A percentile compares a stretch with the other conserved stretches of the same genome.
These are phyloP conservation scores for Aspiorhynchus laticeps DNA, from an alignment of 2,113 vertebrate genomes.

Conservation along the genomic window DNA sequence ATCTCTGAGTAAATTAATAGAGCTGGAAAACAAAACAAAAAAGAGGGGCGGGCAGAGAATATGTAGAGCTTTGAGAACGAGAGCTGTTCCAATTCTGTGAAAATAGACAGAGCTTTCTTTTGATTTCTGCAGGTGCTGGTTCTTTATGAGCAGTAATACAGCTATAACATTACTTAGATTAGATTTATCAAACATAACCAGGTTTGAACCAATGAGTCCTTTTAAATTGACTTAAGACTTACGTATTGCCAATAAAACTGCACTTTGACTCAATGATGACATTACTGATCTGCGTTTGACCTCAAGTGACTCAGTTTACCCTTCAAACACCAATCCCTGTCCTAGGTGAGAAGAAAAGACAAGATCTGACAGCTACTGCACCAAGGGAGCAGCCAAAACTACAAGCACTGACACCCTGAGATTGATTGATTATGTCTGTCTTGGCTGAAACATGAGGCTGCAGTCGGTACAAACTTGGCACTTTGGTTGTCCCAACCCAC, in stretches of 20 bases:
- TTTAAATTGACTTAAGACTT: not conserved
- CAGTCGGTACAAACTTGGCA: conserved; percentile 34
- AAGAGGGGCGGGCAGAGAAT: not conserved
- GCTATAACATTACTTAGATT: not conserved
- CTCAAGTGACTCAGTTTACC: conserved; percentile 14
- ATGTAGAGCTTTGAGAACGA: not conserved
- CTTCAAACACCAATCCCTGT: conserved; percentile 14
- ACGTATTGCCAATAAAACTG: not conserved
- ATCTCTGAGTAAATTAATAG: not conserved
- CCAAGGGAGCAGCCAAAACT: conserved; percentile 55
- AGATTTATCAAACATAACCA: not conserved
- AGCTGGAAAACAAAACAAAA: not conserved
- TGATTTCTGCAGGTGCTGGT: not conserved
- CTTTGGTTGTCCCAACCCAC: conserved; percentile 41
- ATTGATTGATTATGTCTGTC: conserved; percentile 61
- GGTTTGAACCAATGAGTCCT: not conserved
- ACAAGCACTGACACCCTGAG: conserved; percentile 53
- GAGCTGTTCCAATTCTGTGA: not conserved
- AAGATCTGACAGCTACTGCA: conserved; percentile 52
- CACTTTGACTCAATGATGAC: conserved; percentile 21
- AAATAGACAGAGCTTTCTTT: not conserved
- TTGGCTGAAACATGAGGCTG: conserved; percentile 45
- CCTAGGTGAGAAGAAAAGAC: conserved; percentile 39
- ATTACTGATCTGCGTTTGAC: conserved; percentile 26
- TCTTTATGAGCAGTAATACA: not conserved